Percentiles rank a stretch among this genome's conserved stretches.
These are phyloP conservation scores for Lamellibrachia luymesi DNA, from an alignment of 1,140 invertebrate genomes.

Conservation along the genomic window DNA sequence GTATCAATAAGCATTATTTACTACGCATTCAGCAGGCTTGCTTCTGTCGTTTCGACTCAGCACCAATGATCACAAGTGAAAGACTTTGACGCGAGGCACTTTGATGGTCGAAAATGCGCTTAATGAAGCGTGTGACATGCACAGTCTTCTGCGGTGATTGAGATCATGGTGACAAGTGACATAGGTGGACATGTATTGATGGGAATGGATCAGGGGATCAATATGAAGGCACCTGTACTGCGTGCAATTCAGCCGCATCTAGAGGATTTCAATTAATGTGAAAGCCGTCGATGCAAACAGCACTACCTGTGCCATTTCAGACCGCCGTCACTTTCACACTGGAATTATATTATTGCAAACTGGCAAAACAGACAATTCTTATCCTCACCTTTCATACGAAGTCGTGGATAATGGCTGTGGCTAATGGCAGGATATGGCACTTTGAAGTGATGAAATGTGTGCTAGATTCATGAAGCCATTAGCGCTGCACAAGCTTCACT, in stretches of 20 bases:
- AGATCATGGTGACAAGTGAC: not conserved
- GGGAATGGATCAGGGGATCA: not conserved
- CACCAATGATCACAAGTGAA: not conserved
- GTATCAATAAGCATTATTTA: not conserved
- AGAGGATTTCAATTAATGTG: not conserved
- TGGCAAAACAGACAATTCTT: not conserved
- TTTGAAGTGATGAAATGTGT: slow-evolving; percentile 1
- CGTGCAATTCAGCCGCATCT: not conserved
- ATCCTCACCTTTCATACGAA: not conserved
- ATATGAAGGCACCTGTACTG: not conserved
- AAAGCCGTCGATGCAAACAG: not conserved
- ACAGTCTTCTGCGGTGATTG: not conserved
- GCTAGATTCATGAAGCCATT: not conserved
- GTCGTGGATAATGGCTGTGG: not conserved
- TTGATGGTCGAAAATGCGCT: not conserved
- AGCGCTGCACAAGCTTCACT: not conserved
- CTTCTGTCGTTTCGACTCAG: not conserved
- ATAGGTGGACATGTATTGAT: not conserved
- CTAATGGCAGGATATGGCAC: slow-evolving; percentile 3
- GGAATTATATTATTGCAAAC: slow-evolving; percentile 5
- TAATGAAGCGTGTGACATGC: not conserved
- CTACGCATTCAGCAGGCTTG: not conserved
- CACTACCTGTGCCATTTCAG: not conserved
- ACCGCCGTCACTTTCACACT: not conserved
- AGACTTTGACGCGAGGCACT: not conserved